A percentile compares a stretch with the other conserved stretches of the same genome.
Evolutionary conservation across 2,797 vertebrate species (phyloP).

Genomic region (Threskiornis aethiopicus): DNA sequence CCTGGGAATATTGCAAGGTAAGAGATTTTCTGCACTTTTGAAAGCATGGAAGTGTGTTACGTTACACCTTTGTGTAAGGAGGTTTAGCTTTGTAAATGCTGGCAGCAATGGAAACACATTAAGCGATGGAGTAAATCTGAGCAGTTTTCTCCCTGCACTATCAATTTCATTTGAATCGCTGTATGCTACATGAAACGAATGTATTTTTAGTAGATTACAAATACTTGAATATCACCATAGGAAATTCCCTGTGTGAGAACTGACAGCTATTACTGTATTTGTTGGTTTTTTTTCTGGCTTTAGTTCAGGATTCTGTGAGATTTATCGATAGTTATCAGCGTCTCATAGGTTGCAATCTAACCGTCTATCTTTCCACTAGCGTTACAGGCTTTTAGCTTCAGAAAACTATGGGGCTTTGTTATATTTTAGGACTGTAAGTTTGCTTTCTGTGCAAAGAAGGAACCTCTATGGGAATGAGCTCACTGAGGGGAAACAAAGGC

Average conservation of each 20-base stretch:
- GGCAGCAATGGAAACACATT: background rate
- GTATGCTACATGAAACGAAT: background rate
- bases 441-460: background rate
- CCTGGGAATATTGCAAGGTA: constrained; percentile 74
- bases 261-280: background rate
- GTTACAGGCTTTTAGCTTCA: background rate
- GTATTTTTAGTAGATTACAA: background rate
- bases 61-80: background rate
- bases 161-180: background rate
- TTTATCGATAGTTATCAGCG: background rate
- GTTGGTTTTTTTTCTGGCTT: background rate
- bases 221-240: background rate
- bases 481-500: constrained; percentile 4
- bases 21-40: constrained; percentile 18
- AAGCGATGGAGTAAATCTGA: background rate
- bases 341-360: background rate
- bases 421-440: background rate
- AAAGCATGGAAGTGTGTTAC: background rate
- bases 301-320: background rate
- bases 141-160: background rate
- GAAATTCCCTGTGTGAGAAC: background rate
- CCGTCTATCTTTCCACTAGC: background rate
- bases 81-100: background rate
- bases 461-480: background rate
- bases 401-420: background rate